These are phyloP conservation scores for Diogma glabrata DNA, from an alignment of 2,888 invertebrate genomes.

Conservation along the genomic window DNA sequence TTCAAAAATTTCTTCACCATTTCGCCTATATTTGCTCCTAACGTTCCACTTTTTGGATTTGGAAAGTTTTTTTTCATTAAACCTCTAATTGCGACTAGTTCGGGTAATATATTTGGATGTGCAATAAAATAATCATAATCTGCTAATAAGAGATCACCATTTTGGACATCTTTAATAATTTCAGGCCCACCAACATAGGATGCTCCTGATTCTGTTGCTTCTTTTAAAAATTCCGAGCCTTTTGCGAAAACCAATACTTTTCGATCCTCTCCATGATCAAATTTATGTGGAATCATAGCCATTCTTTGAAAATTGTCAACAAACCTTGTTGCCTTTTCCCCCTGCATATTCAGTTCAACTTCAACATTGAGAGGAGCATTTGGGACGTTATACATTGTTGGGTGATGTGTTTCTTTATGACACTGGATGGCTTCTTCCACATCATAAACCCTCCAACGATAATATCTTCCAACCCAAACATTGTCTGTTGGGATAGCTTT, in stretches of 20 bases:
- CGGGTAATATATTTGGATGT: conserved; percentile 68
- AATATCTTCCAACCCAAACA: conserved; percentile 46
- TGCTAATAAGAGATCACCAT: conserved; percentile 49
- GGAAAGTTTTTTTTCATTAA: conserved; percentile 70
- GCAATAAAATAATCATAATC: conserved; percentile 67
- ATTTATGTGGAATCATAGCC: conserved; percentile 53
- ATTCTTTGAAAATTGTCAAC: conserved; percentile 57
- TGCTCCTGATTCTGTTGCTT: conserved; percentile 59
- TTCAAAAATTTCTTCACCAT: conserved; percentile 52
- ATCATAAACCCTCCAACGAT: conserved; percentile 48
- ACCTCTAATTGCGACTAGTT: conserved; percentile 62
- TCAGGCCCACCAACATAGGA: conserved; percentile 59
- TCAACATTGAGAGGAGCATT: conserved; percentile 55
- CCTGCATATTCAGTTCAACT: conserved; percentile 70
- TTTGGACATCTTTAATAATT: conserved; percentile 64
- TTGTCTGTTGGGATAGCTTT: conserved; percentile 47
- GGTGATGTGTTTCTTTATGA: conserved; percentile 72
- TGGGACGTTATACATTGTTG: conserved; percentile 67
- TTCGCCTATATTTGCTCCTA: conserved; percentile 49
- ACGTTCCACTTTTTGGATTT: conserved; percentile 49
- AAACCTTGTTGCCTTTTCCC: conserved; percentile 43
- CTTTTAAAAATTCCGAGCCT: conserved; percentile 37
- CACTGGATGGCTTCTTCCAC: conserved; percentile 64
- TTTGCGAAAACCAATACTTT: conserved; percentile 66
- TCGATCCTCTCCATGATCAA: conserved; percentile 55